Conservation (phyloP, 1,140 invertebrate genomes). For the Cyrtorhinus lividipennis region DNA sequence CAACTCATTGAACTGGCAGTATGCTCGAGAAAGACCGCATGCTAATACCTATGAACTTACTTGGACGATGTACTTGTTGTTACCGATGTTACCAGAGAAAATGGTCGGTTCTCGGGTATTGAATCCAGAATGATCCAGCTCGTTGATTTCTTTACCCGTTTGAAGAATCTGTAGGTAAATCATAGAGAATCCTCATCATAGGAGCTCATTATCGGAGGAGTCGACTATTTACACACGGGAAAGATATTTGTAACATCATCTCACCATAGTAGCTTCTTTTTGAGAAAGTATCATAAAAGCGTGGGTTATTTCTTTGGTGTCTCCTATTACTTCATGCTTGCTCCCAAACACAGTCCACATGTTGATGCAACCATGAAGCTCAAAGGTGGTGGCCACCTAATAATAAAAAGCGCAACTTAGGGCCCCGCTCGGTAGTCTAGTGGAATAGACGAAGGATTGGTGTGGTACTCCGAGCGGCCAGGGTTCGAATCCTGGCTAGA, state of each 20-base stretch:
- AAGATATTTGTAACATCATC: no score
- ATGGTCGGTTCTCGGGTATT: constrained; percentile 78
- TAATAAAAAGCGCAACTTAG: no score
- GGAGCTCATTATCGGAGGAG: no score
- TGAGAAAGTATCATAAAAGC: constrained; percentile 79
- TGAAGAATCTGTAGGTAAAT: constrained; percentile 63
- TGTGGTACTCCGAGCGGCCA: no score
- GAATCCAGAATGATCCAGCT: constrained; percentile 90
- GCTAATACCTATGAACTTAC: constrained; percentile 40
- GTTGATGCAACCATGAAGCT: constrained; percentile 74
- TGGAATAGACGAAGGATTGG: no score
- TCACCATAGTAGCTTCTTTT: constrained; percentile 74
- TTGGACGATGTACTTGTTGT: constrained; percentile 84
- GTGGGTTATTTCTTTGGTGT: constrained; percentile 36
- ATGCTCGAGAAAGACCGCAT: no score
- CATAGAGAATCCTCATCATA: no score
- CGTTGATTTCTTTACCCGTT: constrained; percentile 94
- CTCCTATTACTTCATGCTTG: constrained; percentile 22
- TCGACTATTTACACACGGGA: no score
- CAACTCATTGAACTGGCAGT: background rate
- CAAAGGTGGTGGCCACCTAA: constrained; percentile 86
- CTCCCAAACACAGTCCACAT: constrained; percentile 86
- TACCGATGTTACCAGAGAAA: constrained; percentile 86
- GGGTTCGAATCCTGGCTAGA: no score
- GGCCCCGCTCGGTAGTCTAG: no score